Evolutionary conservation across 2,888 invertebrate species (phyloP).

Genomic region (Glyphotaelius pellucidus): DNA sequence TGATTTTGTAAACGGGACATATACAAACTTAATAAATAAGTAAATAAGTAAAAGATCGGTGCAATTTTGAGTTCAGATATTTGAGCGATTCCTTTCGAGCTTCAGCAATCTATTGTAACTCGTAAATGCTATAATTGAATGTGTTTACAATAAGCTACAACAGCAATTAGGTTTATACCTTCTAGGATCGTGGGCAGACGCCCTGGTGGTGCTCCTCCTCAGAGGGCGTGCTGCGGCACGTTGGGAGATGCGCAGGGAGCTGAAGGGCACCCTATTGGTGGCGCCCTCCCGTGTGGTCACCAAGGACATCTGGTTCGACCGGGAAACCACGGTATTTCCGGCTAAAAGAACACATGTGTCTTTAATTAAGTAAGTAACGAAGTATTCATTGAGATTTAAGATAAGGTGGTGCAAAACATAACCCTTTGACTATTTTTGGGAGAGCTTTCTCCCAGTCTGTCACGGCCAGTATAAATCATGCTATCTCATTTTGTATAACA

Average conservation of each 20-base stretch:
- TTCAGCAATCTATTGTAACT: too few relatives aligned
- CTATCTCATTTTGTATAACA: too few relatives aligned
- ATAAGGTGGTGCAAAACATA: too few relatives aligned
- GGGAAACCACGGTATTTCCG: constrained; percentile 52
- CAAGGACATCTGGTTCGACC: constrained; percentile 70
- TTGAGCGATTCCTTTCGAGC: too few relatives aligned
- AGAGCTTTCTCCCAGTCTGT: too few relatives aligned
- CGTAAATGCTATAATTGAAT: too few relatives aligned
- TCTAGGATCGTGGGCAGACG: constrained; percentile 68
- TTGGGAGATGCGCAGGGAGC: constrained; percentile 78
- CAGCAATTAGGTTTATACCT: neutral
- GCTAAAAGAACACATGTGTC: constrained; percentile 49
- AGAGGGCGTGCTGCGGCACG: constrained; percentile 75
- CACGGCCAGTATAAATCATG: too few relatives aligned
- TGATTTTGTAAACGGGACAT: too few relatives aligned
- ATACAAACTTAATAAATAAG: too few relatives aligned
- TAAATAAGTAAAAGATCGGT: too few relatives aligned
- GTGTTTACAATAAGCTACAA: too few relatives aligned
- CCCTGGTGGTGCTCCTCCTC: constrained; percentile 78
- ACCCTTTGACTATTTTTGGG: too few relatives aligned
- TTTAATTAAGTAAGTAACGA: neutral
- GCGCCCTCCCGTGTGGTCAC: constrained; percentile 71
- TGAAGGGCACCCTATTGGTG: constrained; percentile 74
- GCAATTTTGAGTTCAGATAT: neutral
- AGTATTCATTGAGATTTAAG: neutral